A percentile compares a stretch with the other conserved stretches of the same genome.
Conservation (phyloP, 2,888 invertebrate genomes). For the Lathronympha strigana region DNA sequence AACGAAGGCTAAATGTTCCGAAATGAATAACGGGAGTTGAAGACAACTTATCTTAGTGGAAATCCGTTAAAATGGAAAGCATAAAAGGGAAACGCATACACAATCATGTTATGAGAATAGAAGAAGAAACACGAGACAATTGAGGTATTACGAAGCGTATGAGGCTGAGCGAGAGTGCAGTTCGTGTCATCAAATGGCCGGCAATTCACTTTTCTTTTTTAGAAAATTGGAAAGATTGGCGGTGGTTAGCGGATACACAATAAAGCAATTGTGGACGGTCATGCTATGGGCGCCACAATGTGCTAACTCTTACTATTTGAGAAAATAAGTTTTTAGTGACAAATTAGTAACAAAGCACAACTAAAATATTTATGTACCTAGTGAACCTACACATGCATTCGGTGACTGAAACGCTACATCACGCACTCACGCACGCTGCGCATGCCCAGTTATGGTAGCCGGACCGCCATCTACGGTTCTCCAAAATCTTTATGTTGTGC, state of each 20-base stretch:
- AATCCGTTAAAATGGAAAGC: slow-evolving; percentile 21
- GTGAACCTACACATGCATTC: too few species aligned
- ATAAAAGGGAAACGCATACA: slow-evolving; percentile 28
- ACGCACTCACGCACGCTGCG: too few species aligned
- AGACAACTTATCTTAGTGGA: background rate
- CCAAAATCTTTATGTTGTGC: too few species aligned
- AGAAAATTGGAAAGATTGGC: slow-evolving; percentile 27
- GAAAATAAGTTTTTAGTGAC: background rate
- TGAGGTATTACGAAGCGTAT: slow-evolving; percentile 1
- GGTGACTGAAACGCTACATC: too few species aligned
- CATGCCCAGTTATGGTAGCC: too few species aligned
- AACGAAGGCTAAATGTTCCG: slow-evolving; percentile 14
- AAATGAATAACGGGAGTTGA: slow-evolving; percentile 29
- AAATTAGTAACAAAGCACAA: too few species aligned
- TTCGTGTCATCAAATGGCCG: slow-evolving; percentile 11
- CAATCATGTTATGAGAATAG: slow-evolving; percentile 20
- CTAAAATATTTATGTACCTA: too few species aligned
- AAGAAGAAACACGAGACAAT: slow-evolving; percentile 17
- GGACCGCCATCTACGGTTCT: too few species aligned
- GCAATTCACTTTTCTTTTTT: slow-evolving; percentile 33
- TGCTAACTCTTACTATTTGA: slow-evolving; percentile 12
- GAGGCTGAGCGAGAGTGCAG: slow-evolving; percentile 20
- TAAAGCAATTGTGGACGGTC: slow-evolving; percentile 28
- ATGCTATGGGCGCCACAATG: slow-evolving; percentile 5
- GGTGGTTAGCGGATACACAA: slow-evolving; percentile 19